A percentile compares a stretch with the other conserved stretches of the same genome.
Evolutionary conservation across 2,888 invertebrate genomes (phyloP).

Genomic region (Drosophila austrosaltans): DNA sequence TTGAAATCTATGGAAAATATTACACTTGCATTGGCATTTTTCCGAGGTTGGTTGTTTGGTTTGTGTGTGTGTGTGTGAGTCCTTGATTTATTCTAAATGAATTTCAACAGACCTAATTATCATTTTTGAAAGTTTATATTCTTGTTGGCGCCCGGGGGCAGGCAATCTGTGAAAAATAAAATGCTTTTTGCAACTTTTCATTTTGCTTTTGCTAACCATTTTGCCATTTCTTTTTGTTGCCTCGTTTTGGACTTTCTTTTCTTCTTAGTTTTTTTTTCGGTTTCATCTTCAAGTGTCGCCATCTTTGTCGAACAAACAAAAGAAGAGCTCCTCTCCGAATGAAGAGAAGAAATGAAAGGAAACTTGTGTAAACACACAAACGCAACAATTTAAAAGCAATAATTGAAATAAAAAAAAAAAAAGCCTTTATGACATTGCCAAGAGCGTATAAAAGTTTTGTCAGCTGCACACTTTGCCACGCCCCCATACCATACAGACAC

Average conservation of each 20-base stretch:
- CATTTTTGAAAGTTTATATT: constrained; percentile 10
- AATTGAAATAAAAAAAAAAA: constrained; percentile 55
- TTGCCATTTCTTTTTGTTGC: constrained; percentile 39
- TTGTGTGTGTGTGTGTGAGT: neutral
- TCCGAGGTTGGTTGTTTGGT: neutral
- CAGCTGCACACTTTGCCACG: constrained; percentile 57
- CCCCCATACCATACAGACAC: constrained; percentile 5
- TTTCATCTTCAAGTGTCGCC: constrained; percentile 48
- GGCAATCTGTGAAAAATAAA: constrained; percentile 40
- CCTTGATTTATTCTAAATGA: constrained; percentile 11
- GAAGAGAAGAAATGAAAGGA: constrained; percentile 19
- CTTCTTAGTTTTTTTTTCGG: constrained; percentile 19
- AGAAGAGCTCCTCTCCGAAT: neutral
- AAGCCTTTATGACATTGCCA: constrained; percentile 56
- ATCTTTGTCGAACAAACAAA: constrained; percentile 29
- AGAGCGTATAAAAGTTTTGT: constrained; percentile 55
- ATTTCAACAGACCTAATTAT: constrained; percentile 8
- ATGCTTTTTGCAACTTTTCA: constrained; percentile 55
- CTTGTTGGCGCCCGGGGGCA: constrained; percentile 43
- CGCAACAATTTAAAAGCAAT: constrained; percentile 65
- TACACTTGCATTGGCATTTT: no score
- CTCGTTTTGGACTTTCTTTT: constrained; percentile 17
- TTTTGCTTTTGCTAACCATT: constrained; percentile 20
- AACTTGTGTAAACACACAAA: constrained; percentile 68
- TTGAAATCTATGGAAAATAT: no score